These are phyloP conservation scores for Agonum fuliginosum DNA, from an alignment of 2,888 invertebrate species.

Conservation along the genomic window DNA sequence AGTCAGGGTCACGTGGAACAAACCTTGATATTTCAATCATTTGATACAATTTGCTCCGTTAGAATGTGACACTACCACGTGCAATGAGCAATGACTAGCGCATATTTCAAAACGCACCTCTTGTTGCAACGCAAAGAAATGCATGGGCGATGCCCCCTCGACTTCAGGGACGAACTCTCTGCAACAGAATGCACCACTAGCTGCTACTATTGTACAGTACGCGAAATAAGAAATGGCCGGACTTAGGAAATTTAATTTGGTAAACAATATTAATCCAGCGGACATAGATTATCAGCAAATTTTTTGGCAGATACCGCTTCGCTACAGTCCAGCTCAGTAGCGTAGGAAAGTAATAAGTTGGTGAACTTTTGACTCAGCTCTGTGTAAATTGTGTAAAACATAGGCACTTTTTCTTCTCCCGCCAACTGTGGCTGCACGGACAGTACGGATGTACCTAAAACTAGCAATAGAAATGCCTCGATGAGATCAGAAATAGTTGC, in stretches of 20 bases:
- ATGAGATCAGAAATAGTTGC: conserved; percentile 28
- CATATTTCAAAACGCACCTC: conserved; percentile 50
- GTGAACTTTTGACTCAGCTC: no score
- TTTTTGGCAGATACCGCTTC: no score
- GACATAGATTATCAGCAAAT: no score
- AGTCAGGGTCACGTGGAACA: conserved; percentile 64
- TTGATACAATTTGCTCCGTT: conserved; percentile 61
- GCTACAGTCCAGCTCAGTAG: no score
- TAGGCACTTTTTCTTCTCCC: no score
- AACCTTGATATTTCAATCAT: conserved; percentile 68
- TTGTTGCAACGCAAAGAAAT: conserved; percentile 42
- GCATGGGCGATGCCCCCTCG: conserved; percentile 38
- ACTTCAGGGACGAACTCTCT: conserved; percentile 24
- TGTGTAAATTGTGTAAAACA: no score
- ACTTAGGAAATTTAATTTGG: no score
- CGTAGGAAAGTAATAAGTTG: no score
- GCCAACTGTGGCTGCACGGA: no score
- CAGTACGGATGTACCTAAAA: neutral
- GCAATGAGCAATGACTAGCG: conserved; percentile 56
- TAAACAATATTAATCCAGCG: no score
- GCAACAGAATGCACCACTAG: conserved; percentile 8
- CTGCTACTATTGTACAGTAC: neutral
- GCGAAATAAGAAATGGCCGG: no score
- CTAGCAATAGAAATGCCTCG: neutral
- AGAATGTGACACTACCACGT: conserved; percentile 64